Evolutionary conservation across 1,140 invertebrate species (phyloP).

Genomic region (Anastatus disparis): DNA sequence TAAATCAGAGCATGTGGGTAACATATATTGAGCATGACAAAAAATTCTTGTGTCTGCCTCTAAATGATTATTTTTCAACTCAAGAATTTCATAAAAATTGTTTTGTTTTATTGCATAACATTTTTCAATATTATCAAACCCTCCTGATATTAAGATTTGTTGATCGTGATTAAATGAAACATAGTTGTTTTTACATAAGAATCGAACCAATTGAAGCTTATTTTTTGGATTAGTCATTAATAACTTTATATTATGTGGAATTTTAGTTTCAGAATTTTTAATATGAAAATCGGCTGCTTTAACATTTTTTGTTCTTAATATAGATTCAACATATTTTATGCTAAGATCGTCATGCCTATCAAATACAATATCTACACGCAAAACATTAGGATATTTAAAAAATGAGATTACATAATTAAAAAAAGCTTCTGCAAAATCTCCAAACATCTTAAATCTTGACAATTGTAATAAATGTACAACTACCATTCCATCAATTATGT

Average conservation of each 20-base stretch:
- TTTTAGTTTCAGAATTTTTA: not conserved
- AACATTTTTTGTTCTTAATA: constrained; percentile 5
- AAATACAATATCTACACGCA: not conserved
- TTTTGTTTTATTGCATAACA: not conserved
- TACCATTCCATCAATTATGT: too few species aligned
- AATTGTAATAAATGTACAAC: not conserved
- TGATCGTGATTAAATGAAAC: not conserved
- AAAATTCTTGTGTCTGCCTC: not conserved
- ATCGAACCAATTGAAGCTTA: not conserved
- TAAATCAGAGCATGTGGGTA: not conserved
- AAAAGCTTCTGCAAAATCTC: constrained; percentile 1
- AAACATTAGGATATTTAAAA: not conserved
- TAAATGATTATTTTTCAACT: not conserved
- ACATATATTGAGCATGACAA: not conserved
- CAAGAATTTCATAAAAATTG: not conserved
- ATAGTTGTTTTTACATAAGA: too few species aligned
- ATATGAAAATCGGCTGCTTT: not conserved
- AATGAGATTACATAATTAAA: not conserved
- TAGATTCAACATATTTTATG: not conserved
- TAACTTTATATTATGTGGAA: not conserved
- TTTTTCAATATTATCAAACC: not conserved
- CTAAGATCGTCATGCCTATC: constrained; percentile 7
- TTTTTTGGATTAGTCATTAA: not conserved
- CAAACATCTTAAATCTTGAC: constrained; percentile 5
- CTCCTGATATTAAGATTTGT: not conserved